Evolutionary conservation across 2,113 vertebrate species (phyloP).

Genomic region (Chamaea fasciata): DNA sequence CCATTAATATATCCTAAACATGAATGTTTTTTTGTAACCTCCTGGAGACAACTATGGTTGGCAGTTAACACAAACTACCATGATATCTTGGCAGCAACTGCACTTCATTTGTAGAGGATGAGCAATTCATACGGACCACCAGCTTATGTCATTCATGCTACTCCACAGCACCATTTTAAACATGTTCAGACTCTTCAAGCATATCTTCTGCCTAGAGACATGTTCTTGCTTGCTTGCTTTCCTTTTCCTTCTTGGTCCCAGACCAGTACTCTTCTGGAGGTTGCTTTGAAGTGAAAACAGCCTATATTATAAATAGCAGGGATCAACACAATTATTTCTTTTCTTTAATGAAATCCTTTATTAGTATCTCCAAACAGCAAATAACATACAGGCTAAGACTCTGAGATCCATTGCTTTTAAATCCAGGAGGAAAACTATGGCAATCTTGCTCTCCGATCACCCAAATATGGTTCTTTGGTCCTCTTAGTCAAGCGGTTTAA

Average conservation of each 20-base stretch:
- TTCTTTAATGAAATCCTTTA: neutral
- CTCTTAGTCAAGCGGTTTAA: neutral
- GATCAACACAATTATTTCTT: neutral
- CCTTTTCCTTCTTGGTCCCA: neutral
- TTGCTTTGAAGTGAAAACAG: neutral
- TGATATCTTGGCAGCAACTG: constrained; percentile 48
- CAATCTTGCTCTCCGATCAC: neutral
- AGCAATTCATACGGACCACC: constrained; percentile 41
- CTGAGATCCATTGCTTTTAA: neutral
- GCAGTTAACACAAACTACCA: constrained; percentile 58
- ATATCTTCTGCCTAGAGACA: neutral
- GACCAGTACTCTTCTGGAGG: neutral
- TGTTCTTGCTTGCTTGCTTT: neutral
- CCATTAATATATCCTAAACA: constrained; percentile 63
- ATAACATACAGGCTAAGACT: neutral
- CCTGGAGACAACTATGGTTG: constrained; percentile 50
- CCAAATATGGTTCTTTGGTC: neutral
- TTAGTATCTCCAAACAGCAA: neutral
- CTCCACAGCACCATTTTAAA: constrained; percentile 22
- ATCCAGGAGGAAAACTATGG: neutral
- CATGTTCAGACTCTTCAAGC: neutral
- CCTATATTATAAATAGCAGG: neutral
- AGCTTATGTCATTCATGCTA: constrained; percentile 42
- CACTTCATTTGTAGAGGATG: constrained; percentile 38
- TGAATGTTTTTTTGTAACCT: constrained; percentile 60